Evolutionary conservation across 30 jellyfish, hydroid and myxozoan species (phyloP).

Genomic region (Clytia hemisphaerica): DNA sequence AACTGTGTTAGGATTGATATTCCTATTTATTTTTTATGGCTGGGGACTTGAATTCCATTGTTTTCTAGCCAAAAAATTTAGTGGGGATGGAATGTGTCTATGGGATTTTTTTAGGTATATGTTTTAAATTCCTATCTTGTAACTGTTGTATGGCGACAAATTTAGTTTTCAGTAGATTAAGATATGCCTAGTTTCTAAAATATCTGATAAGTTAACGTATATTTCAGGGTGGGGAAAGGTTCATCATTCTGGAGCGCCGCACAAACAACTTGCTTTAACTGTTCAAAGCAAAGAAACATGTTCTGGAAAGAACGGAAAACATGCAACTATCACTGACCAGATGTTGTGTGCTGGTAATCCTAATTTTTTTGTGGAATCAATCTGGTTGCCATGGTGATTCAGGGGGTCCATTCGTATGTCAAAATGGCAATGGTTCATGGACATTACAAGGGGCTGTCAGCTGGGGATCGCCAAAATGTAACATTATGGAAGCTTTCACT

Average conservation of each 20-base stretch:
- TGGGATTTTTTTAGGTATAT: too few species aligned
- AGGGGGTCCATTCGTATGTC: conserved; percentile 51
- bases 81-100: too few species aligned
- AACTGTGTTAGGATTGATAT: too few species aligned
- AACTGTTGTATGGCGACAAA: too few species aligned
- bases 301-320: neutral
- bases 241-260: neutral
- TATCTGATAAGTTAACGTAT: too few species aligned
- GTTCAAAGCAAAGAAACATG: neutral
- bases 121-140: too few species aligned
- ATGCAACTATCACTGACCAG: neutral
- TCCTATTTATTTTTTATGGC: too few species aligned
- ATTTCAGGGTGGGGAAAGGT: neutral
- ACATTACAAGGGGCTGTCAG: conserved; percentile 79
- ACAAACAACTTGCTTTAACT: neutral
- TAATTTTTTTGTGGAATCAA: neutral
- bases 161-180: too few species aligned
- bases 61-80: too few species aligned
- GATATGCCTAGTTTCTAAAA: too few species aligned
- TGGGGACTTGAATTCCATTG: too few species aligned
- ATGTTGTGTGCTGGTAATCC: conserved; percentile 13
- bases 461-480: conserved; percentile 71
- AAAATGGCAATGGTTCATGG: conserved; percentile 67
- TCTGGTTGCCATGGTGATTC: conserved; percentile 21
- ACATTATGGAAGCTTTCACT: conserved; percentile 50